A percentile compares a stretch with the other conserved stretches of the same genome.
Conservation (phyloP, 2,797 vertebrate genomes). For the Mionectes olivaceus region DNA sequence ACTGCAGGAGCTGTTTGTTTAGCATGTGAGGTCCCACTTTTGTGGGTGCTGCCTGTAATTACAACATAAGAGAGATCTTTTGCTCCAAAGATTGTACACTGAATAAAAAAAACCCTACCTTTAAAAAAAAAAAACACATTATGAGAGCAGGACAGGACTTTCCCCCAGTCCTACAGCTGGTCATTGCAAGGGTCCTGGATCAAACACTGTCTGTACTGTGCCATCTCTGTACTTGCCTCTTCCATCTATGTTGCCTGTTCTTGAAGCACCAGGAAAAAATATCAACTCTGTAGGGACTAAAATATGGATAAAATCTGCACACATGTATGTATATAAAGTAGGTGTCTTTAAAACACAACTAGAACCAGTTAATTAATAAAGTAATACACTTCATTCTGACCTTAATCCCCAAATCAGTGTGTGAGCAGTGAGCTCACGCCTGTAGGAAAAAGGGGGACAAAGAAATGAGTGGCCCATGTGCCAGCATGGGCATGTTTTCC, state of each 20-base stretch:
- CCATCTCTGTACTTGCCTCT: not conserved
- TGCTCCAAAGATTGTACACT: not conserved
- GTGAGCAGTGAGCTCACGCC: not conserved
- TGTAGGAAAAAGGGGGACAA: not conserved
- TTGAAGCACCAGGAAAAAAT: not conserved
- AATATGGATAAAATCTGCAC: not conserved
- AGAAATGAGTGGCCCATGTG: not conserved
- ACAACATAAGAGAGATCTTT: not conserved
- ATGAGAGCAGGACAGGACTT: not conserved
- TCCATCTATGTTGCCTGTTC: not conserved
- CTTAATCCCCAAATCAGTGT: not conserved
- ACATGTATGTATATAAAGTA: rapidly evolving
- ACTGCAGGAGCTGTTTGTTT: not conserved
- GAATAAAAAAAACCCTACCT: not conserved
- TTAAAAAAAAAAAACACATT: not conserved
- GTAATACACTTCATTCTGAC: not conserved
- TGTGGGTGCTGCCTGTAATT: not conserved
- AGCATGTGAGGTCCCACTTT: not conserved
- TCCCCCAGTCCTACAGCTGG: not conserved
- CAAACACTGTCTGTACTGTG: rapidly evolving
- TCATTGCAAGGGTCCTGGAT: not conserved
- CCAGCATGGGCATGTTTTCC: not conserved
- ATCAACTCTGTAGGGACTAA: not conserved
- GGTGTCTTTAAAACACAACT: not conserved
- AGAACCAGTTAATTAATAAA: not conserved